Percentiles rank a stretch among this genome's conserved stretches.
phyloP scores from a whole-genome alignment of 2,797 vertebrate genomes.

The Clarias fuscus region DNA sequence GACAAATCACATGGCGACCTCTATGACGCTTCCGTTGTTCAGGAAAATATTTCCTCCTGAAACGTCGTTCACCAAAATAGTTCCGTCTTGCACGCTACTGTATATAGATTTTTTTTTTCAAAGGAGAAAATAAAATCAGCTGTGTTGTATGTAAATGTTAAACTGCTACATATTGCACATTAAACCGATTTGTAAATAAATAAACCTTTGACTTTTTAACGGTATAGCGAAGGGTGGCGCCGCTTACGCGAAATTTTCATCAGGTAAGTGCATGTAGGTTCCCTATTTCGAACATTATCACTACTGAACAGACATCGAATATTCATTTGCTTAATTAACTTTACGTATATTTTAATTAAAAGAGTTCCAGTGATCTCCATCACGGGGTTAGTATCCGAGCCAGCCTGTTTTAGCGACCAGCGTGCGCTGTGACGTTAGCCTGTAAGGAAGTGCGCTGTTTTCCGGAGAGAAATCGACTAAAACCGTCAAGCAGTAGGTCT shows the following conservation, averaged over 20 bases:
- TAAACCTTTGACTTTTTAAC: neutral
- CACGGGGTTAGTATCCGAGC: neutral
- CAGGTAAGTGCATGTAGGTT: conserved; percentile 21
- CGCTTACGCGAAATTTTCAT: conserved; percentile 16
- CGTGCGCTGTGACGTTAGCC: neutral
- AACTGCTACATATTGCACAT: neutral
- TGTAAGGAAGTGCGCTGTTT: conserved; percentile 57
- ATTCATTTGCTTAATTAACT: neutral
- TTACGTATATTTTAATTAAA: neutral
- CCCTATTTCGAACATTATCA: no score
- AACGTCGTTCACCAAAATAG: conserved; percentile 32
- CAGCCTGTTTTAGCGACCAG: neutral
- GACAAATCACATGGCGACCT: conserved; percentile 63
- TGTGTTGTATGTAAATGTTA: neutral
- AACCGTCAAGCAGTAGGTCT: conserved; percentile 63
- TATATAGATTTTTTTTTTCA: neutral
- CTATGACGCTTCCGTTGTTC: conserved; percentile 64
- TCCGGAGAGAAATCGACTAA: conserved; percentile 45
- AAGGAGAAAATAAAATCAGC: neutral
- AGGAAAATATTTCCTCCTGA: conserved; percentile 57
- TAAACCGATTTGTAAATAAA: neutral
- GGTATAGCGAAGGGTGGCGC: neutral
- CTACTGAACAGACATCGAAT: neutral
- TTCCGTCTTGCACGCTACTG: conserved; percentile 24
- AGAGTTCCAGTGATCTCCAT: neutral